Conservation (phyloP, 1,140 invertebrate species). For the Orussus abietinus region DNA sequence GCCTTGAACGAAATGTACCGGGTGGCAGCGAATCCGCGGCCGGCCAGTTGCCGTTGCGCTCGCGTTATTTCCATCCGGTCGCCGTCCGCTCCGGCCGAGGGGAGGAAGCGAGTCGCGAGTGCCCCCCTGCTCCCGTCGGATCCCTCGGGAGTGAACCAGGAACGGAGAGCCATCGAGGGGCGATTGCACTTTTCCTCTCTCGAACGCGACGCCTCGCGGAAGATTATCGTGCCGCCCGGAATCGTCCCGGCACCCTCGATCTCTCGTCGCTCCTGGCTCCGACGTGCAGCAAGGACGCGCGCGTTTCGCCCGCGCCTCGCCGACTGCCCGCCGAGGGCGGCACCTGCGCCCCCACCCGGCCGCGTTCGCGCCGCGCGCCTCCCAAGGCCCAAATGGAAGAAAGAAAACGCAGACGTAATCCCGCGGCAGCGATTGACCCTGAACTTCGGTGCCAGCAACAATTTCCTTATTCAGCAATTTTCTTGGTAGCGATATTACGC, state of each 20-base stretch:
- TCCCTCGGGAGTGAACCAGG: too few species aligned
- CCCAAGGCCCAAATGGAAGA: conserved; percentile 45
- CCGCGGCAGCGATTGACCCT: conserved; percentile 41
- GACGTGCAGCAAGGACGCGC: background rate
- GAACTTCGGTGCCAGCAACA: conserved; percentile 40
- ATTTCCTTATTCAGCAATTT: conserved; percentile 49
- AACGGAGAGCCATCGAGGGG: too few species aligned
- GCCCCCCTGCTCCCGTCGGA: too few species aligned
- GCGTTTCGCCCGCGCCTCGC: background rate
- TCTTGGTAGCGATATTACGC: conserved; percentile 34
- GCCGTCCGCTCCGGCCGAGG: too few species aligned
- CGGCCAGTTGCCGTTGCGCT: conserved; percentile 30
- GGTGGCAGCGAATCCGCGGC: conserved; percentile 30
- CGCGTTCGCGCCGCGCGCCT: background rate
- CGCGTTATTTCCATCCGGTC: too few species aligned
- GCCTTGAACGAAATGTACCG: conserved; percentile 54
- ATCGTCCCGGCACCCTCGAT: too few species aligned
- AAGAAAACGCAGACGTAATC: conserved; percentile 36
- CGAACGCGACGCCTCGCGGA: too few species aligned
- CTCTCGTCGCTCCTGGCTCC: too few species aligned
- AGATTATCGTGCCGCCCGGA: too few species aligned
- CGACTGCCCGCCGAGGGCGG: background rate
- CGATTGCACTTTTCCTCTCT: too few species aligned
- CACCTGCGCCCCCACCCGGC: background rate
- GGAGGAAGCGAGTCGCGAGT: too few species aligned